A percentile compares a stretch with the other conserved stretches of the same genome.
These are phyloP conservation scores for Platynereis dumerilii DNA, from an alignment of 2,888 invertebrate species.

Conservation along the genomic window DNA sequence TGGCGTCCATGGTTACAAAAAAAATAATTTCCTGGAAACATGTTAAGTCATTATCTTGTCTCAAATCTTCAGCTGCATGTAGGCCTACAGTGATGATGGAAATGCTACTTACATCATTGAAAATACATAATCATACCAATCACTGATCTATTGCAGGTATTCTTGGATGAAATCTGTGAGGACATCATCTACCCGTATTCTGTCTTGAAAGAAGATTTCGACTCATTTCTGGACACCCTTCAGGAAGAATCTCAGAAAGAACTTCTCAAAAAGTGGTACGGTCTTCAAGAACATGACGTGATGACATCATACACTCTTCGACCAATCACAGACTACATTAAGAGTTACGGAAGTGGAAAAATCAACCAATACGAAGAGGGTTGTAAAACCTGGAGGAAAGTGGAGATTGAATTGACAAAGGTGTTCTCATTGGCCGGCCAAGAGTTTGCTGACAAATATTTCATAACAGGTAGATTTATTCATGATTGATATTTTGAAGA, in stretches of 20 bases:
- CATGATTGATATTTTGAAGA: too few species aligned
- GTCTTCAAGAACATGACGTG: not conserved
- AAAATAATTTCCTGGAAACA: too few species aligned
- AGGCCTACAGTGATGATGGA: too few species aligned
- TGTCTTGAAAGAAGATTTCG: not conserved
- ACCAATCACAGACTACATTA: constrained; percentile 7
- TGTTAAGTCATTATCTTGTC: too few species aligned
- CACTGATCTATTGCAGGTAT: constrained; percentile 4
- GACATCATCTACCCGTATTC: not conserved
- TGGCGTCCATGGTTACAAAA: too few species aligned
- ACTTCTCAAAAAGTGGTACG: not conserved
- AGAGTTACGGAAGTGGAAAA: not conserved
- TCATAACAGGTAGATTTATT: not conserved
- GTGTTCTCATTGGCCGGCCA: not conserved
- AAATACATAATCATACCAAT: too few species aligned
- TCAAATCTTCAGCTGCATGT: too few species aligned
- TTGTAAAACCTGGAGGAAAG: too few species aligned
- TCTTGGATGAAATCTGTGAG: not conserved
- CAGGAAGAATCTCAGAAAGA: not conserved
- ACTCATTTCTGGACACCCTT: not conserved
- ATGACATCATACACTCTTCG: constrained; percentile 1
- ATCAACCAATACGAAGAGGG: not conserved
- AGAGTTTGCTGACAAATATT: constrained; percentile 1
- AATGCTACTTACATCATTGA: too few species aligned
- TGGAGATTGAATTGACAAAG: too few species aligned